These are phyloP conservation scores for Hyperoplus lanceolatus DNA, from an alignment of 2,797 vertebrate genomes.

Conservation along the genomic window DNA sequence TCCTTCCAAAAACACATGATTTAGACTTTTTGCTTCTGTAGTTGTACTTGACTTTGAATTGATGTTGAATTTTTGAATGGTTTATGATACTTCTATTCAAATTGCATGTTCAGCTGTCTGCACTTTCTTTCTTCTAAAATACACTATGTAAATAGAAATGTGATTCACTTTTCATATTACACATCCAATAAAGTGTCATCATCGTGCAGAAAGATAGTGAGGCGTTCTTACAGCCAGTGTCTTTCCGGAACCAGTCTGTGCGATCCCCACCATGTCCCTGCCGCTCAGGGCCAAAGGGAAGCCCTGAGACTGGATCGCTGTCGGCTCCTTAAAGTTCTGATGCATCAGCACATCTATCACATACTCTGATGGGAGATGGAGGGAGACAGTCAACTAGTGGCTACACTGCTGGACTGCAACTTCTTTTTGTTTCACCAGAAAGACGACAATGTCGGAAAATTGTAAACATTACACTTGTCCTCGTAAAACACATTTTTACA, in stretches of 20 bases:
- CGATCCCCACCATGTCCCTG: conserved; percentile 98
- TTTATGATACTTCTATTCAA: not conserved
- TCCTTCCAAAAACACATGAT: not conserved
- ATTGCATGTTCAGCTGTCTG: not conserved
- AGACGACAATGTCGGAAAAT: not conserved
- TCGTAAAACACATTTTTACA: not conserved
- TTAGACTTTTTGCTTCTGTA: not conserved
- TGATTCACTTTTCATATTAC: not conserved
- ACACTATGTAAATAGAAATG: not conserved
- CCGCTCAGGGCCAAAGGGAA: conserved; percentile 96
- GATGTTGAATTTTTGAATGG: conserved; percentile 3
- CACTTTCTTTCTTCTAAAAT: not conserved
- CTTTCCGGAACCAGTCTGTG: conserved; percentile 98
- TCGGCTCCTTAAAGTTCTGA: conserved; percentile 97
- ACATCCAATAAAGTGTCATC: not conserved
- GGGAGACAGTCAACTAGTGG: conserved; percentile 8
- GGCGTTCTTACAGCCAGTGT: conserved; percentile 91
- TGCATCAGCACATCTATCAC: conserved; percentile 95
- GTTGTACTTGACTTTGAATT: not conserved
- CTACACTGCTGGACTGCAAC: not conserved
- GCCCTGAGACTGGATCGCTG: conserved; percentile 96
- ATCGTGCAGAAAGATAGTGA: not conserved
- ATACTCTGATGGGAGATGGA: conserved; percentile 86
- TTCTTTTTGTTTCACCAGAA: conserved; percentile 1
- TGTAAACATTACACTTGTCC: not conserved